These are phyloP conservation scores for Drosophila hamatofila DNA, from an alignment of 2,888 invertebrate genomes.

Conservation along the genomic window DNA sequence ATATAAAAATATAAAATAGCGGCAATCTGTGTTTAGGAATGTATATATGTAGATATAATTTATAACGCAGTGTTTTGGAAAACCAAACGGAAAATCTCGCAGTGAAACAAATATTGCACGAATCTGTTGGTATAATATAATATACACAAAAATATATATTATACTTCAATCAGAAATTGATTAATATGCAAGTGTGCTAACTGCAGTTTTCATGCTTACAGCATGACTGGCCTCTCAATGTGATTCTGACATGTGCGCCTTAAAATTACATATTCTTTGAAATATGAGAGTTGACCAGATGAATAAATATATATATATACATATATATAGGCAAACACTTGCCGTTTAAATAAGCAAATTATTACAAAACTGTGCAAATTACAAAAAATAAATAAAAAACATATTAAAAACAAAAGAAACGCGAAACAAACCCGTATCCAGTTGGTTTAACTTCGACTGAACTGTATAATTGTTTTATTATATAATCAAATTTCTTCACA, in stretches of 20 bases:
- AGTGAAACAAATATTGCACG: slow-evolving; percentile 9
- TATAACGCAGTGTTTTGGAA: slow-evolving; percentile 7
- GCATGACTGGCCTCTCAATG: neutral
- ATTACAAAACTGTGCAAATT: slow-evolving; percentile 17
- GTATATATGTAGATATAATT: slow-evolving; percentile 1
- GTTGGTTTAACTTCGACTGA: neutral
- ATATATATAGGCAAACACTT: neutral
- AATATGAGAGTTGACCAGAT: neutral
- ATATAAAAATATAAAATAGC: slow-evolving; percentile 1
- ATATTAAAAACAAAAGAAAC: neutral
- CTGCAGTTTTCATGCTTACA: neutral
- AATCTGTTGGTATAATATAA: neutral
- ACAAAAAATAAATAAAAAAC: neutral
- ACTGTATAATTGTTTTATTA: slow-evolving; percentile 24
- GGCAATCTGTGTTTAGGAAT: neutral
- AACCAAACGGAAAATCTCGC: neutral
- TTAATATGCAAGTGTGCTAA: neutral
- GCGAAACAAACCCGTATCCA: neutral
- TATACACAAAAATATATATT: neutral
- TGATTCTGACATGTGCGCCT: neutral
- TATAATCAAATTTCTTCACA: slow-evolving; percentile 48
- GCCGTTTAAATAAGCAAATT: neutral
- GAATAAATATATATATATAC: neutral
- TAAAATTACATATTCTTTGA: neutral
- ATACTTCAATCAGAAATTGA: neutral